Base-by-base conservation (phyloP, 1,140 invertebrate species). In the silkworm (Bombyx mori) region DNA sequence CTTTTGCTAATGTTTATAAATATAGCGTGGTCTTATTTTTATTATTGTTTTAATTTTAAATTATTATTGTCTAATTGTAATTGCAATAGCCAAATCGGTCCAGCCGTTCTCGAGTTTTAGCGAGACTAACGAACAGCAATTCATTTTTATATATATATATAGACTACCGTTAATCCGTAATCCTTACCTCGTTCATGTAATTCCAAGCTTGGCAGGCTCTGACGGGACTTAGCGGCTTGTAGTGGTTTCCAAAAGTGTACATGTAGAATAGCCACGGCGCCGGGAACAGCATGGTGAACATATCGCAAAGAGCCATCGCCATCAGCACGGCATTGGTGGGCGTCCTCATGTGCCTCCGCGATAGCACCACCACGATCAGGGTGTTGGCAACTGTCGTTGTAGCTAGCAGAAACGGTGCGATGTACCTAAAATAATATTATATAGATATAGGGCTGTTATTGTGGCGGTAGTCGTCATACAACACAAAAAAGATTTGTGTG, bases 221-320 rank as follows among this genome's bases (percentile, higher is more conserved):
- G 0, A 92, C 89, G 1, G 94, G 94, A 63, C 90, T 90, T 59
- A 96, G 75, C 0, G 94, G 93, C 73, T 94, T 93, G 75, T 92
- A 92, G 72, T 96, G 94, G 82, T 96, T 94, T 42, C 94, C 94
- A 59, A 97, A 92, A 6, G 95, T 95, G 88, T 96, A 97, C 92
- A 97, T 95, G 82, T 97, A 96, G 76, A 96, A 92, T 8, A 96
- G 88, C 89, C 95, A 94, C 0, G 96, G 96, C 2, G 95, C 92
- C 1, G 96, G 95, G 75, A 96, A 94, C 12, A 97, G 88, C 66
- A 98, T 92, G 0, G 97, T 98, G 73, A 98, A 92, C 91, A 97
- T 94, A 87, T 98, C 97, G 61, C 94, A 95, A 1, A 98, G 89
- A 0, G 97, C 97, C 96, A 98, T 98, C 5, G 94, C 90, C 91